Conservation (phyloP, 1,140 invertebrate species). For the Thaumetopoea pityocampa region DNA sequence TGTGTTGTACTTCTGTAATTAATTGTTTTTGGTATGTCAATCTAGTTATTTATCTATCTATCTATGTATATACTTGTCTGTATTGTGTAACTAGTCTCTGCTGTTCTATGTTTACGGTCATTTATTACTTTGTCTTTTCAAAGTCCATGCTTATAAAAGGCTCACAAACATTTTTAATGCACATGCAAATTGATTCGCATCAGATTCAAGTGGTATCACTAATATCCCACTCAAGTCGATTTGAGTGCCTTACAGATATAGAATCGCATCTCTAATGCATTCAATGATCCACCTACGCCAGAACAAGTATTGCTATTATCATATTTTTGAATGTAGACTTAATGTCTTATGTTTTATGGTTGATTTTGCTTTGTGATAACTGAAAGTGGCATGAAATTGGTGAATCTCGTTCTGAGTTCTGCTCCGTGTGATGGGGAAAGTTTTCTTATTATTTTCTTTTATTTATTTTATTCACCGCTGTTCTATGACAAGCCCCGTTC, state of each 20-base stretch:
- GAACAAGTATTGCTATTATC: neutral
- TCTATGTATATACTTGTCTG: too few species aligned
- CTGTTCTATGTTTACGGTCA: too few species aligned
- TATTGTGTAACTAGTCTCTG: too few species aligned
- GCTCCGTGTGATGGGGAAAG: conserved; percentile 58
- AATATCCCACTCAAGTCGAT: neutral
- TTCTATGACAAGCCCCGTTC: conserved; percentile 22
- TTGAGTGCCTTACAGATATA: too few species aligned
- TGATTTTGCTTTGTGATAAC: conserved; percentile 22
- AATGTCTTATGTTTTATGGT: conserved; percentile 20
- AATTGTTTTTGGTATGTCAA: too few species aligned
- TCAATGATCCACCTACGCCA: conserved; percentile 46
- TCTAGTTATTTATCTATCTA: too few species aligned
- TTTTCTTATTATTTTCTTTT: conserved; percentile 70
- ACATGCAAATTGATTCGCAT: too few species aligned
- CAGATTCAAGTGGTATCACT: too few species aligned
- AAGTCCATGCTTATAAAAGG: too few species aligned
- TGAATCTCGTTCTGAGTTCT: conserved; percentile 42
- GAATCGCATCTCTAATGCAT: conserved; percentile 44
- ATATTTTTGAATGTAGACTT: conserved; percentile 1
- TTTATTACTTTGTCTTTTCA: too few species aligned
- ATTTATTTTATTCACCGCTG: conserved; percentile 57
- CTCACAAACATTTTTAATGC: too few species aligned
- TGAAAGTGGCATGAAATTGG: conserved; percentile 32
- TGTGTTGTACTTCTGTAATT: too few species aligned